Evolutionary conservation across 2,797 vertebrate species (phyloP), one percentile per base, ranked within the genome.

Genomic region (Anabacerthia variegaticeps): DNA sequence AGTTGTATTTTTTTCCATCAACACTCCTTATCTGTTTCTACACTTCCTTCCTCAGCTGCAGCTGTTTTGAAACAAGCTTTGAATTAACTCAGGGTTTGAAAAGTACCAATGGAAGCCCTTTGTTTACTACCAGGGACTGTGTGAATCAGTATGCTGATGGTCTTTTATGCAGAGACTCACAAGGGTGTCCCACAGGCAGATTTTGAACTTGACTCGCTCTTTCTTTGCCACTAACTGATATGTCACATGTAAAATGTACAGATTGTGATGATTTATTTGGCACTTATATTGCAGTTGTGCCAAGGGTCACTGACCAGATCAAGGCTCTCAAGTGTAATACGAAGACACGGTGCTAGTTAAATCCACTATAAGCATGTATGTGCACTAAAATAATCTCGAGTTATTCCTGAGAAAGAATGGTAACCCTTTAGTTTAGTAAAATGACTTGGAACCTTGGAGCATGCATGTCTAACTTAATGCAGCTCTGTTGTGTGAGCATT

Each of bases 21-120:
- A 24, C 26, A 39, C 20, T 82, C 43, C 61, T 90, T 65, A 58
- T 81, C 62, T 86, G 51, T 63, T 88, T 76, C 36, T 65, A 21
- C 44, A 41, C 66, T 89, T 95, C 79, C 67, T 94, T 85, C 56
- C 73, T 76, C 61, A 48, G 34, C 39, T 71, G 61, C 62, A 88
- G 58, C 58, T 78, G 43, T 59, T 83, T 69, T 93, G 74, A 88
- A 93, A 78, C 18, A 73, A 90, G 44, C n/a, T 88, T 88, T 62
- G 34, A 72, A 84, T 62, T 69, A 58, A 65, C 32, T 51, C 46
- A 48, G 3, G 10, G 34, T 92, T 79, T 74, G 23, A n/a, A 36
- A 84, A 66, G 26, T 39, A 59, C 24, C 10, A 51, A 55, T 82
- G 77, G 49, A 92, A 77, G 8, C 18, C 39, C 26, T 68, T 66